Evolutionary conservation across 2,113 vertebrate species (phyloP).

Genomic region (Clinocottus analis): DNA sequence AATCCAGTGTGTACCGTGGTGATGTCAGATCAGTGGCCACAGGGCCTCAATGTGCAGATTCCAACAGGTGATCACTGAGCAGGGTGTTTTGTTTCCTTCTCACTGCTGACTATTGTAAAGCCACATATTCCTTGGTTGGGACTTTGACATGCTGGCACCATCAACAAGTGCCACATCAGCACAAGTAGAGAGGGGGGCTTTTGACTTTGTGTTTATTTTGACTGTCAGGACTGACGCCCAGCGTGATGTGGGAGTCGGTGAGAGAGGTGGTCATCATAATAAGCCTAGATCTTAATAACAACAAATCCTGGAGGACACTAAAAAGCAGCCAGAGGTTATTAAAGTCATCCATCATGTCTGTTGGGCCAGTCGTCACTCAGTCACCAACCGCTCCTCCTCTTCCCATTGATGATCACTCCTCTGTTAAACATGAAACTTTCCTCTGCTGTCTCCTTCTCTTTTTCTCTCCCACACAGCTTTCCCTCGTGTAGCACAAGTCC

Average conservation of each 20-base stretch:
- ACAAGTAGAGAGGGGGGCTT: slow-evolving; percentile 40
- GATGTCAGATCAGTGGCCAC: slow-evolving; percentile 9
- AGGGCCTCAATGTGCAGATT: neutral
- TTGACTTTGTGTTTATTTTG: slow-evolving; percentile 69
- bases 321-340: slow-evolving; percentile 78
- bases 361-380: slow-evolving; percentile 58
- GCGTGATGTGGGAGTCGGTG: slow-evolving; percentile 86
- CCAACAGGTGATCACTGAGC: slow-evolving; percentile 64
- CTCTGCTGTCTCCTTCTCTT: slow-evolving; percentile 11
- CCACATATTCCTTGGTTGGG: slow-evolving; percentile 33
- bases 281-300: slow-evolving; percentile 79
- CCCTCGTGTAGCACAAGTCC: slow-evolving; percentile 77
- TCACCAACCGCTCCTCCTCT: slow-evolving; percentile 35
- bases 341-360: slow-evolving; percentile 81
- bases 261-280: slow-evolving; percentile 87
- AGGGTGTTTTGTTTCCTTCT: slow-evolving; percentile 34
- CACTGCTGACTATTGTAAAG: slow-evolving; percentile 38
- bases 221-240: slow-evolving; percentile 81
- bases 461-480: slow-evolving; percentile 34
- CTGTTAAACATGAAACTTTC: slow-evolving; percentile 63
- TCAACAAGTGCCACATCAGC: slow-evolving; percentile 75
- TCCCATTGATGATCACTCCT: slow-evolving; percentile 61
- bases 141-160: slow-evolving; percentile 59
- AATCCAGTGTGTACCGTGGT: neutral
- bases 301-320: slow-evolving; percentile 71